Conservation (phyloP, 2,113 vertebrate genomes). For the Chlamydotis undulata region DNA sequence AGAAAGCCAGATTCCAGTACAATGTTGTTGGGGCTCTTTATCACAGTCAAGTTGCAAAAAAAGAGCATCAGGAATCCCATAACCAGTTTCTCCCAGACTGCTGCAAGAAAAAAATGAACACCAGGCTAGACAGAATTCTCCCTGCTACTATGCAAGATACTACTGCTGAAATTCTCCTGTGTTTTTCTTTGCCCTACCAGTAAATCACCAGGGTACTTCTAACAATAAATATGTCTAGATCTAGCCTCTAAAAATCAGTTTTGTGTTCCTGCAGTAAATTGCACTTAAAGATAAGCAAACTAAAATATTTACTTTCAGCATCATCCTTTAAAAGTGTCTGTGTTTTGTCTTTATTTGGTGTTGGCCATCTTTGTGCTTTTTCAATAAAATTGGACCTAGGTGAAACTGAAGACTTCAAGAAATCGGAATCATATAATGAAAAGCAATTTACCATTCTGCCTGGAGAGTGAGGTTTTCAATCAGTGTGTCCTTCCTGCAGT, state of each 20-base stretch:
- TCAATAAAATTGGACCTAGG: background rate
- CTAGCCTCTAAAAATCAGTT: background rate
- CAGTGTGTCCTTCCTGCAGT: background rate
- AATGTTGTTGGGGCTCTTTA: background rate
- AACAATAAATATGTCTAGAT: background rate
- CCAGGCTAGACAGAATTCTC: background rate
- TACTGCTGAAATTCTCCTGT: background rate
- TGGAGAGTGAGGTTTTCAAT: conserved; percentile 29
- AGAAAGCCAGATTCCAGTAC: background rate
- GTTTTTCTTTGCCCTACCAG: background rate
- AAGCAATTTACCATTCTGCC: conserved; percentile 10
- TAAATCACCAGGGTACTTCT: background rate
- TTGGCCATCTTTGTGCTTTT: background rate
- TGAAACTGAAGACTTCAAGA: conserved; percentile 15
- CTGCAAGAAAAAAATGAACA: background rate
- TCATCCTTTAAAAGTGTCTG: background rate
- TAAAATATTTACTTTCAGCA: background rate
- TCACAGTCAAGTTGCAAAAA: background rate
- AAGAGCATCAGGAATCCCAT: background rate
- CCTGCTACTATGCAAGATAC: background rate
- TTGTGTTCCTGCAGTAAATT: background rate
- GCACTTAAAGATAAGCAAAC: background rate
- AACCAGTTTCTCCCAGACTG: background rate
- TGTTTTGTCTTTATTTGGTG: background rate
- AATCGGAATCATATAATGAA: conserved; percentile 19